A percentile compares a stretch with the other conserved stretches of the same genome.
Conservation (phyloP, 2,888 invertebrate genomes). For the Syrphus vitripennis region DNA sequence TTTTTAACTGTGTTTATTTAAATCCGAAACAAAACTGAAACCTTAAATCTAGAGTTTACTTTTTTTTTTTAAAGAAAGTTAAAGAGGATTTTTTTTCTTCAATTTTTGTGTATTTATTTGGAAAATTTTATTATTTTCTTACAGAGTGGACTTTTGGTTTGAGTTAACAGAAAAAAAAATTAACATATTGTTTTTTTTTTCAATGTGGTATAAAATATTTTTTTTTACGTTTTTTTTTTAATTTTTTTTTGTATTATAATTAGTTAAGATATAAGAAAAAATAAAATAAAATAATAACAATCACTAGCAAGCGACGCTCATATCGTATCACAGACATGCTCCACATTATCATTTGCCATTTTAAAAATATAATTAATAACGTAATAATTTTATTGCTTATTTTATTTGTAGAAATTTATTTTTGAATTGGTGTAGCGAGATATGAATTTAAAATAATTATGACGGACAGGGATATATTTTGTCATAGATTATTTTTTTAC, state of each 20-base stretch:
- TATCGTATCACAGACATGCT: constrained; percentile 81
- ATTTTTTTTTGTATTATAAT: not conserved
- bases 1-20: constrained; percentile 2
- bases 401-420: not conserved
- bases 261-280: not conserved
- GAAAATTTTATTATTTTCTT: not conserved
- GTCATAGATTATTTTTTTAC: no score
- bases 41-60: constrained; percentile 49
- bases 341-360: constrained; percentile 70
- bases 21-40: constrained; percentile 53
- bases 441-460: not conserved
- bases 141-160: constrained; percentile 17
- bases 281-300: constrained; percentile 54
- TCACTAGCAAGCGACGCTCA: constrained; percentile 75
- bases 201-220: not conserved
- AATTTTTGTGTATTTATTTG: not conserved
- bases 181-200: not conserved
- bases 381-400: constrained; percentile 11
- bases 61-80: constrained; percentile 35
- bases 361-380: constrained; percentile 17
- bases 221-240: not conserved
- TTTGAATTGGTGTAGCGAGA: not conserved
- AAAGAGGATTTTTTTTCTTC: constrained; percentile 14
- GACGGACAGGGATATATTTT: not conserved
- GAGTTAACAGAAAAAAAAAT: constrained; percentile 32